Evolutionary conservation across 2,797 vertebrate genomes (phyloP), one percentile per base, ranked within the genome.

Genomic region (Merluccius polli): DNA sequence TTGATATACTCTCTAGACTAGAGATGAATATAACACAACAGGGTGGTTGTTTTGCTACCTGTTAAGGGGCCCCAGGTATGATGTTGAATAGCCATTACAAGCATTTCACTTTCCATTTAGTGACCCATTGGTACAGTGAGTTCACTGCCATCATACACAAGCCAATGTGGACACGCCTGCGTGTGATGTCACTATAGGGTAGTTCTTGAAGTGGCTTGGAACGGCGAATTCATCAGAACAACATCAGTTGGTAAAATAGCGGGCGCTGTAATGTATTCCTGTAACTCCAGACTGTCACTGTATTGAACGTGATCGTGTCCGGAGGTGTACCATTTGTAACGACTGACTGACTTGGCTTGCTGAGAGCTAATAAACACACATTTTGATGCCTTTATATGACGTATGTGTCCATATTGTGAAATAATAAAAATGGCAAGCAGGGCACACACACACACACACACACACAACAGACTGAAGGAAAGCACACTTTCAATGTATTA

Each of bases 351-450:
- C 71, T 75, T 52, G 15, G 85, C 68, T 78, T 77, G 75, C 69
- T 82, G 75, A 36, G 76, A 82, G 77, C 88, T 84, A 87, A 90
- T 91, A 90, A 91, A 92, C 75, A 78, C 68, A 86, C 78, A 67
- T 75, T 86, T 77, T 79, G 75, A 81, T 82, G 85, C 82, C 79
- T 88, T 81, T 71, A 78, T 76, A 69, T 72, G n/a, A 27, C 73
- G 0, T 78, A 12, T 71, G 32, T 80, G 72, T 73, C 24, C n/a
- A 78, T 18, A 21, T 30, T 15, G 27, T n/a, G n/a, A n/a, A 44
- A 41, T 24, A 7, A n/a, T 9, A n/a, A 24, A 1, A 52, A 7
- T n/a, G 6, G 4, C 48, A n/a, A n/a, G n/a, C n/a, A n/a, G n/a
- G n/a, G n/a, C n/a, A n/a, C n/a, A n/a, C n/a, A n/a, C n/a, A n/a